Evolutionary conservation across 2,888 invertebrate genomes (phyloP).

Genomic region (Oligia strigilis): DNA sequence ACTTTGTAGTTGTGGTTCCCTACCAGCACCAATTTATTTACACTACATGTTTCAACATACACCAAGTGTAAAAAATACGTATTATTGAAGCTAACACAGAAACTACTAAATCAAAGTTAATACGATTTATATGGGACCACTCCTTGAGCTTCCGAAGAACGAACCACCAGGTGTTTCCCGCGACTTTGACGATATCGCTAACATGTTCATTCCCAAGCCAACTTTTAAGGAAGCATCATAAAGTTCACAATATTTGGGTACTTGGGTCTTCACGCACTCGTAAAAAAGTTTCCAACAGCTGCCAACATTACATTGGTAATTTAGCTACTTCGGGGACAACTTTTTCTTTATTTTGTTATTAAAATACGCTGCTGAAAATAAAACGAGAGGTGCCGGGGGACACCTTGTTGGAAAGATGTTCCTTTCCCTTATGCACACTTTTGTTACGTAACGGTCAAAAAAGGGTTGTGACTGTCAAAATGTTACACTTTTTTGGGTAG

Average conservation of each 20-base stretch:
- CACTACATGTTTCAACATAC: no score
- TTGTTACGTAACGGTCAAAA: not conserved
- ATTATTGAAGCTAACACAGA: not conserved
- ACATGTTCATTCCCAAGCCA: not conserved
- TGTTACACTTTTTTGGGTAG: not conserved
- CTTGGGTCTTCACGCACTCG: not conserved
- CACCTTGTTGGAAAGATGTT: not conserved
- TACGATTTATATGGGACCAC: not conserved
- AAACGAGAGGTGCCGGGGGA: not conserved
- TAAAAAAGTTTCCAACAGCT: not conserved
- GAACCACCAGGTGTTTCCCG: not conserved
- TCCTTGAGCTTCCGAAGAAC: not conserved
- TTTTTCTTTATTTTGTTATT: not conserved
- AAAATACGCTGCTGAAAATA: not conserved
- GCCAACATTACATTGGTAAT: not conserved
- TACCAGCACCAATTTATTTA: not conserved
- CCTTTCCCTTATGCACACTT: not conserved
- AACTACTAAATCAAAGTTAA: not conserved
- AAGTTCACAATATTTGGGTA: not conserved
- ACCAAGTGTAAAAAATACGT: not conserved
- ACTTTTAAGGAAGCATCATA: not conserved
- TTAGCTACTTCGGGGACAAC: not conserved
- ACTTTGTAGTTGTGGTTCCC: accelerated
- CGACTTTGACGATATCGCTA: not conserved
- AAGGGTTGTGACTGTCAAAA: not conserved